Percentiles rank a stretch among this genome's conserved stretches.
phyloP scores from a whole-genome alignment of 2,113 vertebrate genomes.

The Eupsittula cactorum region DNA sequence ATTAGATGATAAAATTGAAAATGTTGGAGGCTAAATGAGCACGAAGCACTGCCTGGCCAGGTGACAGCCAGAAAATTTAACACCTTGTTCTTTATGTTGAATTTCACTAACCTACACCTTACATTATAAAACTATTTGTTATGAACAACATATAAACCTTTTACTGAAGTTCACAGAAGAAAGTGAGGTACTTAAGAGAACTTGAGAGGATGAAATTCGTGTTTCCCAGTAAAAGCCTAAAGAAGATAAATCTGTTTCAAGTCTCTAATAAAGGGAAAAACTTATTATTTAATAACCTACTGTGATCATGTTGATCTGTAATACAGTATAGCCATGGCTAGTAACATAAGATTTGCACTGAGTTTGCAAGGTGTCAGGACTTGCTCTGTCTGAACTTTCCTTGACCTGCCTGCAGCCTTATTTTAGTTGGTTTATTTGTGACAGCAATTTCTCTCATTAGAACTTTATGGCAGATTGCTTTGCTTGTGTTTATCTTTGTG shows the following conservation, averaged over 20 bases:
- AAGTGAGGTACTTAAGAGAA: background rate
- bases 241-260: background rate
- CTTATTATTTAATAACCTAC: background rate
- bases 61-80: background rate
- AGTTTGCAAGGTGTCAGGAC: background rate
- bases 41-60: background rate
- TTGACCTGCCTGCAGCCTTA: background rate
- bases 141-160: background rate
- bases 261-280: background rate
- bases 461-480: background rate
- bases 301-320: background rate
- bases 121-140: background rate
- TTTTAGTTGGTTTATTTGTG: background rate
- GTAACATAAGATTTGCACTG: background rate
- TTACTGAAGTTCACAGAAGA: background rate
- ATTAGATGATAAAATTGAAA: background rate
- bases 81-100: background rate
- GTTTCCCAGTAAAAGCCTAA: background rate
- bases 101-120: background rate
- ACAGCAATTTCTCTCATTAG: background rate
- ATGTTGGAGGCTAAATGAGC: background rate
- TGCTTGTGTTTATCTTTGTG: background rate
- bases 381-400: background rate
- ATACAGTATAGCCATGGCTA: background rate
- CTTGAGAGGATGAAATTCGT: background rate